Conservation (phyloP, 2,797 vertebrate species). For the Urophycis tenuis region DNA sequence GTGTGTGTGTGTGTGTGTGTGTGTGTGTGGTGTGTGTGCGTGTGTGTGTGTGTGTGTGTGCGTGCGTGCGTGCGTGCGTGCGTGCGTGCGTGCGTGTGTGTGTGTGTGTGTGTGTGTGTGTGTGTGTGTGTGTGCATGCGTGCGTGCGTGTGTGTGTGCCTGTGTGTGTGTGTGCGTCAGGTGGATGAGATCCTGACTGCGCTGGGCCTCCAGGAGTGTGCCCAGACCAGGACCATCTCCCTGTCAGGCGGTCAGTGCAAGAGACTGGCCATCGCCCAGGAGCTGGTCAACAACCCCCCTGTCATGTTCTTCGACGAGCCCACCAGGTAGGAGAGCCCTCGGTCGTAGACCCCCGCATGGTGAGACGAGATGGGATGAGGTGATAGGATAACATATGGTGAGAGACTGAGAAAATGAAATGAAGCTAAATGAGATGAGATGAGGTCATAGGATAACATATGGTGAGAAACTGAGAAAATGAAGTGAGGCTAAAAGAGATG, state of each 20-base stretch:
- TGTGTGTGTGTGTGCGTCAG: conserved; percentile 56
- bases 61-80: not conserved
- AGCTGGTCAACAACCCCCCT: conserved; percentile 96
- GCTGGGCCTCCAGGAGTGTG: conserved; percentile 88
- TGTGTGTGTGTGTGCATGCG: not conserved
- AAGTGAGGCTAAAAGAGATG: not conserved
- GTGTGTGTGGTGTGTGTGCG: not conserved
- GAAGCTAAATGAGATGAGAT: too few species aligned
- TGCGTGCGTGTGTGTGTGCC: not conserved
- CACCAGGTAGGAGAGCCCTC: conserved; percentile 76
- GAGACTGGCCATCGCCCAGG: conserved; percentile 90
- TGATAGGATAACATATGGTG: too few species aligned
- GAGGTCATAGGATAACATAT: too few species aligned
- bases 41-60: not conserved
- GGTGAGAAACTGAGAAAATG: too few species aligned
- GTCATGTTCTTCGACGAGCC: conserved; percentile 99
- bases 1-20: not conserved
- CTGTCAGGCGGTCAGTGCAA: conserved; percentile 95
- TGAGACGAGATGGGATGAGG: not conserved
- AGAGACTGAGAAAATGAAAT: too few species aligned
- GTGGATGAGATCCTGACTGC: conserved; percentile 96
- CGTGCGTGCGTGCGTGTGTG: not conserved
- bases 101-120: not conserved
- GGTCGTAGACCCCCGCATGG: too few species aligned
- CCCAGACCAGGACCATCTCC: conserved; percentile 83